Evolutionary conservation across 1,140 invertebrate genomes (phyloP).

Genomic region (Nephila pilipes): DNA sequence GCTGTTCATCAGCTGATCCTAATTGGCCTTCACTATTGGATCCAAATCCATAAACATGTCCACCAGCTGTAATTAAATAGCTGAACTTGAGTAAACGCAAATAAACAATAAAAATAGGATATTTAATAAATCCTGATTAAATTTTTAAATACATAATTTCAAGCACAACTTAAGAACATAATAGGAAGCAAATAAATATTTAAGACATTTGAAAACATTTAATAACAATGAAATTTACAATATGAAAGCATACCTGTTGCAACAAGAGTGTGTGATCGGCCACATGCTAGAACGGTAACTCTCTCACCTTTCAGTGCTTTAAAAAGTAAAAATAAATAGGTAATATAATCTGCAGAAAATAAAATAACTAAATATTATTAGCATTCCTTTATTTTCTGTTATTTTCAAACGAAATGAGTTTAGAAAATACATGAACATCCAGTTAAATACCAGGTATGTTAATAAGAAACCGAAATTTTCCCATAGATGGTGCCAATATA

Average conservation of each 20-base stretch:
- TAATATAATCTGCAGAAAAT: too few species aligned
- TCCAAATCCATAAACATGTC: conserved; percentile 84
- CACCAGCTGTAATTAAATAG: conserved; percentile 80
- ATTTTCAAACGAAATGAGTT: too few species aligned
- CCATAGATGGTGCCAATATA: too few species aligned
- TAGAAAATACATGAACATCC: too few species aligned
- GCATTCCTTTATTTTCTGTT: too few species aligned
- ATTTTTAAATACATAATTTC: neutral
- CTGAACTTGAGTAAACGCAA: neutral
- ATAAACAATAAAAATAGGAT: neutral
- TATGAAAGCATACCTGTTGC: conserved; percentile 84
- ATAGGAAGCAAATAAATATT: neutral
- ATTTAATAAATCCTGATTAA: neutral
- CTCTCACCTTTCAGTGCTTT: conserved; percentile 87
- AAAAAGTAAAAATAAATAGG: conserved; percentile 77
- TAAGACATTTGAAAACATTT: neutral
- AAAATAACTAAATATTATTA: too few species aligned
- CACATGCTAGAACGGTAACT: conserved; percentile 87
- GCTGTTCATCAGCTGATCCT: conserved; percentile 80
- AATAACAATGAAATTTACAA: neutral
- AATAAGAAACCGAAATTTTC: too few species aligned
- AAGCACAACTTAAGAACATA: neutral
- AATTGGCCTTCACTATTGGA: conserved; percentile 86
- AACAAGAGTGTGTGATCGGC: conserved; percentile 88
- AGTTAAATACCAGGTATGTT: too few species aligned